phyloP scores from a whole-genome alignment of 1,140 invertebrate species.

The Drosophila kurseongensis region DNA sequence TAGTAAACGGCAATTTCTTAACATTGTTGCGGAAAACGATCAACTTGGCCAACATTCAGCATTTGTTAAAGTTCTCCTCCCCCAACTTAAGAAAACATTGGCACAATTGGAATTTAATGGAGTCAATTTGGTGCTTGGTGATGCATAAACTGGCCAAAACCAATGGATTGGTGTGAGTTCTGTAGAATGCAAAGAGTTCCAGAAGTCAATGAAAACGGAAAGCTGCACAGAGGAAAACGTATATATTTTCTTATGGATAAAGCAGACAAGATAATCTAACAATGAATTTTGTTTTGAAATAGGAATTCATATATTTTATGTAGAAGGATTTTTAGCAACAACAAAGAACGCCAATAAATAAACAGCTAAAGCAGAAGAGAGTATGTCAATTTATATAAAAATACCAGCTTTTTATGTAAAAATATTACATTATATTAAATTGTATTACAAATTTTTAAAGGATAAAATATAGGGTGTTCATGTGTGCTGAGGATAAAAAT shows the following conservation, averaged over 20 bases:
- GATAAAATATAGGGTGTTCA: no score
- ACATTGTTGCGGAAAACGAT: conserved; percentile 24
- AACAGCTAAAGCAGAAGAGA: no score
- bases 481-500: no score
- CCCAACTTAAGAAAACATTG: conserved; percentile 34
- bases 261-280: no score
- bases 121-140: conserved; percentile 77
- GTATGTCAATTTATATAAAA: no score
- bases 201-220: conserved; percentile 31
- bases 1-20: background rate
- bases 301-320: no score
- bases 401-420: no score
- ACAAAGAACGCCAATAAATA: no score
- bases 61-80: conserved; percentile 2
- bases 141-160: conserved; percentile 66
- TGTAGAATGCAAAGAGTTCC: conserved; percentile 42
- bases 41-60: conserved; percentile 18
- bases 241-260: background rate
- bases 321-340: no score
- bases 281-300: no score
- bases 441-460: no score
- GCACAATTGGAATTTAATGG: conserved; percentile 82
- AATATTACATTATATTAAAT: no score
- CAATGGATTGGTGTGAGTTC: conserved; percentile 51
- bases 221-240: background rate